Evolutionary conservation across 64 coral and sea anemone species (phyloP).

Genomic region (Acropora tenuis): DNA sequence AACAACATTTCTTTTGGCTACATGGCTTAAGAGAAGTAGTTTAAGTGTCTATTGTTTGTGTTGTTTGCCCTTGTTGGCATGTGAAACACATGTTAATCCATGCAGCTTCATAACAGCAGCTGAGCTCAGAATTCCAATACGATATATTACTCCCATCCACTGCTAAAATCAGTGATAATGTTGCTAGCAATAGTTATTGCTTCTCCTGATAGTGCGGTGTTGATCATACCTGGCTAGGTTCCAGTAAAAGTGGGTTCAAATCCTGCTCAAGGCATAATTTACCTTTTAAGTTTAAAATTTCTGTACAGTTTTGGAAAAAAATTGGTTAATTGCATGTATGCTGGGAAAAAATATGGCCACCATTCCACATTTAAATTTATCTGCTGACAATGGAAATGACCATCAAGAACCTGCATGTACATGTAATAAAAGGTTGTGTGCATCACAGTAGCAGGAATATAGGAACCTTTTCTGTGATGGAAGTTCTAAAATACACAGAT

Average conservation of each 20-base stretch:
- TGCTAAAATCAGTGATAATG: conserved; percentile 28
- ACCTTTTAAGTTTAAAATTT: conserved; percentile 23
- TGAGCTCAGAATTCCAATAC: conserved; percentile 16
- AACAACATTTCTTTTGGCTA: conserved; percentile 10
- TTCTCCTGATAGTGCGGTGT: conserved; percentile 14
- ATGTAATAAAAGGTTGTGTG: conserved; percentile 24
- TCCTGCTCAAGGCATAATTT: background rate
- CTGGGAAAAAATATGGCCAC: conserved; percentile 15
- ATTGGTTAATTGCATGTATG: conserved; percentile 28
- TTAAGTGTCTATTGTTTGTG: conserved; percentile 10
- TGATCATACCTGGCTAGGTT: conserved; percentile 10
- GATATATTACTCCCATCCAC: conserved; percentile 25
- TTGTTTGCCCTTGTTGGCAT: background rate
- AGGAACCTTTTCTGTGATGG: conserved; percentile 21
- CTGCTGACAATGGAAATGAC: conserved; percentile 21
- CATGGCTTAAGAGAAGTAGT: conserved; percentile 15
- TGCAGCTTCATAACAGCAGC: background rate
- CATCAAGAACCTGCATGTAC: conserved; percentile 17
- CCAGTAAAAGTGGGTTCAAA: background rate
- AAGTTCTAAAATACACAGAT: conserved; percentile 43
- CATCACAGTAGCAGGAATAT: conserved; percentile 7
- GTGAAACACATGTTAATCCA: conserved; percentile 24
- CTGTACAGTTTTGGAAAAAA: conserved; percentile 32
- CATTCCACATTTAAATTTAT: conserved; percentile 13
- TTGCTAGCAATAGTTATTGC: conserved; percentile 12